Base-by-base conservation (phyloP, 2,888 invertebrate species). In the Strigamia crassipes region DNA sequence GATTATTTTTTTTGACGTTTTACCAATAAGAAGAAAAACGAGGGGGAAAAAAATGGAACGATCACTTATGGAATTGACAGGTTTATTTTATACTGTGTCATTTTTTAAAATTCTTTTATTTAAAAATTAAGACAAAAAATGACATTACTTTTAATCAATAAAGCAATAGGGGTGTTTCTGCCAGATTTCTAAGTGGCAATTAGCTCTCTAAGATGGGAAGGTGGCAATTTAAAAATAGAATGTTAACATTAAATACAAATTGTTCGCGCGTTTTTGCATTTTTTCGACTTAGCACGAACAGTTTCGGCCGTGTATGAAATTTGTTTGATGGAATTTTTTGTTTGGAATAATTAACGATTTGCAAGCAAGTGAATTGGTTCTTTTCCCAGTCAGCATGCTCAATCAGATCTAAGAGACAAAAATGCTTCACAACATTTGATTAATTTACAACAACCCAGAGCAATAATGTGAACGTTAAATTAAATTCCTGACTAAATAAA, bases 111-210 rank as follows among this genome's bases (percentile, higher is more conserved):
- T n/a, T n/a, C 6, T 34, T 34, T 34, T 34, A 34, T 34, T 34
- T 34, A 34, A 34, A 34, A 21, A 66, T 23, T 23, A 66, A 66
- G 3, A 66, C 8, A 27, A 27, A 66, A 23, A 12, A 8, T 27
- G 23, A 66, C 66, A 66, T 27, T 66, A n/a, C 27, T 23, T 27
- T 9, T 27, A 66, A 66, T 66, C 66, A 66, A 66, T 66, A 66
- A 66, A 66, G 12, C 66, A 10, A 66, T 66, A 66, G 13, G 51
- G 10, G 66, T 66, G 66, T 66, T 66, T 66, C 23, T 66, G 66
- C 66, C 66, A 15, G 9, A 66, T 66, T 66, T 66, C 66, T 66
- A 66, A 66, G 66, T 66, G 66, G 66, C 66, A 66, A 66, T 66
- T 66, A 66, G 66, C 27, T 13, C 9, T 8, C 23, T 23, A 66